Conservation (phyloP, 2,888 invertebrate genomes). For the Exocentrus adspersus region DNA sequence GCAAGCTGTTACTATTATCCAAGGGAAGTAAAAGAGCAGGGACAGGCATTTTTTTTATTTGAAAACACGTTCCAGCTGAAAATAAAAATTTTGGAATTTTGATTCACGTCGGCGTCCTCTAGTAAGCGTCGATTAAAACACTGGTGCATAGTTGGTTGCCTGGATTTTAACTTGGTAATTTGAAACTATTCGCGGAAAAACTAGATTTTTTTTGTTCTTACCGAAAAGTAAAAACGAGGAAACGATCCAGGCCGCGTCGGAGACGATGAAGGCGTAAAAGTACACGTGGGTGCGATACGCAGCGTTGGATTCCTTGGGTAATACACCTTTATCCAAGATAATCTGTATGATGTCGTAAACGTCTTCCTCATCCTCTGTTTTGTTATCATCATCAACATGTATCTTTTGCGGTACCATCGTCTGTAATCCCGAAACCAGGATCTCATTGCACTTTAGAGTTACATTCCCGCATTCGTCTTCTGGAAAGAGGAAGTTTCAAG, state of each 20-base stretch:
- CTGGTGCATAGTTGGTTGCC: no score
- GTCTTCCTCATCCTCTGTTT: constrained; percentile 31
- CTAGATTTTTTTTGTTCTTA: no score
- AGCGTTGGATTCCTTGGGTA: constrained; percentile 40
- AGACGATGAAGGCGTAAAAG: constrained; percentile 42
- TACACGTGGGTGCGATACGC: constrained; percentile 44
- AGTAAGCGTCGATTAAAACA: no score
- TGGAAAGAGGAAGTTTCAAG: no score
- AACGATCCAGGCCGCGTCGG: constrained; percentile 53
- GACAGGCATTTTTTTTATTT: constrained; percentile 44
- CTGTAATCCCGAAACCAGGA: constrained; percentile 23
- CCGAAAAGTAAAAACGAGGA: constrained; percentile 52
- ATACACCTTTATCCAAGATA: constrained; percentile 38
- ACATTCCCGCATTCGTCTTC: constrained; percentile 42
- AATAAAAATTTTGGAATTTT: constrained; percentile 27
- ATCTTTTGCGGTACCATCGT: not conserved
- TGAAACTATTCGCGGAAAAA: no score
- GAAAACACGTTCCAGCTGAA: constrained; percentile 49
- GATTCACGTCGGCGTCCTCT: no score
- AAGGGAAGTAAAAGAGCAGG: constrained; percentile 58
- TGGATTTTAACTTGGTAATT: no score
- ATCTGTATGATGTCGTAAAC: constrained; percentile 42
- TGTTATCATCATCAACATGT: constrained; percentile 21
- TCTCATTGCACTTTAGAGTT: constrained; percentile 25
- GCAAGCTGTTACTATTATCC: constrained; percentile 59